A percentile compares a stretch with the other conserved stretches of the same genome.
Conservation (phyloP, 53 echinoderm and acorn worm genomes). For the Holothuria leucospilota region DNA sequence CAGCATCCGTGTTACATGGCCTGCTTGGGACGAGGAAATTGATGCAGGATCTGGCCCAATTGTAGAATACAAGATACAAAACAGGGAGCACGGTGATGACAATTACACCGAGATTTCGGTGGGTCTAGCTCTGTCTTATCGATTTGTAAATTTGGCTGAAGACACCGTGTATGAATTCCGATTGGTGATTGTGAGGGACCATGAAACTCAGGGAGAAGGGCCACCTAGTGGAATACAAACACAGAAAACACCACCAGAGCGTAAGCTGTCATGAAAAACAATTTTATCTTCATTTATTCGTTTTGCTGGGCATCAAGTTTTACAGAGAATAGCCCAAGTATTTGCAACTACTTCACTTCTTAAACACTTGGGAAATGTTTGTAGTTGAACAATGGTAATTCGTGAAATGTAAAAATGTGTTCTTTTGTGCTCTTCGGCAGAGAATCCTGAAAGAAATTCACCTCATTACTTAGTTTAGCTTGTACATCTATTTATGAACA, state of each 20-base stretch:
- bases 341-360: no score
- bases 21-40: neutral
- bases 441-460: no score
- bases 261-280: no score
- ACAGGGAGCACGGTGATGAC: neutral
- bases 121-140: neutral
- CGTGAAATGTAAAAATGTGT: no score
- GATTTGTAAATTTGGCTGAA: neutral
- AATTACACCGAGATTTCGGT: neutral
- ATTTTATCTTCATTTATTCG: no score
- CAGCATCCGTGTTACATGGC: neutral
- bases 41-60: neutral
- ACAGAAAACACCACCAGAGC: neutral
- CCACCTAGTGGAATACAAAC: neutral
- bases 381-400: no score
- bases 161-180: neutral
- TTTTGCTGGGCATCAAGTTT: no score
- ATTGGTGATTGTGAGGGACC: neutral
- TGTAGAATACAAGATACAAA: slow-evolving; percentile 13
- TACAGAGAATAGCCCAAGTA: no score
- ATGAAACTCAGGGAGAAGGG: neutral
- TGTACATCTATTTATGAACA: no score
- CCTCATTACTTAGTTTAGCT: no score
- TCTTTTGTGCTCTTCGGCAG: no score
- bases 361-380: no score